Evolutionary conservation across 53 echinoderm and acorn worm species (phyloP).

Genomic region (Holothuria scabra): DNA sequence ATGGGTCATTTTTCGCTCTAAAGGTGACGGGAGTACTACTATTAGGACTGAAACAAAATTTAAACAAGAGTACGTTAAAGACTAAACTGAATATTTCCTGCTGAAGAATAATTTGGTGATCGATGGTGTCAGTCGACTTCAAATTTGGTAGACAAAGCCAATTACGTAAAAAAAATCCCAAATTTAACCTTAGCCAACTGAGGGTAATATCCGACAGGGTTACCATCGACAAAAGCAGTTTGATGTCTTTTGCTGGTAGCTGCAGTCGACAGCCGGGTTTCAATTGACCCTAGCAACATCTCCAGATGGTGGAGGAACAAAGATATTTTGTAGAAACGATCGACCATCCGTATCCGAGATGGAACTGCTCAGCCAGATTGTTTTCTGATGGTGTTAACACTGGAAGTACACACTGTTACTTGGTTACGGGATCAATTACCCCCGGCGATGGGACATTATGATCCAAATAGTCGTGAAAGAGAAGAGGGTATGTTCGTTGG

Average conservation of each 20-base stretch:
- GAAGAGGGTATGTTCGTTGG: conserved; percentile 22
- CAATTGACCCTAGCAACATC: conserved; percentile 30
- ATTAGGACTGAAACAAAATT: too few relatives aligned
- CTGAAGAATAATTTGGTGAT: too few relatives aligned
- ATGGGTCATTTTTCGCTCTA: too few relatives aligned
- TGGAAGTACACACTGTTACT: conserved; percentile 3
- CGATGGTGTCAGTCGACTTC: too few relatives aligned
- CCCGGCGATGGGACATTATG: background rate
- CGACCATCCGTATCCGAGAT: too few relatives aligned
- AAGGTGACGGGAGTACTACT: too few relatives aligned
- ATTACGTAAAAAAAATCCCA: background rate
- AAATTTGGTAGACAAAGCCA: too few relatives aligned
- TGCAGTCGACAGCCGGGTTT: conserved; percentile 13
- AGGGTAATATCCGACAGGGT: conserved; percentile 15
- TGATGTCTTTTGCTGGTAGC: conserved; percentile 28
- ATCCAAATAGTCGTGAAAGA: background rate
- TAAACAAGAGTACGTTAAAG: too few relatives aligned
- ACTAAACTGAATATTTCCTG: too few relatives aligned
- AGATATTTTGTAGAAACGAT: background rate
- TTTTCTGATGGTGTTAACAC: background rate
- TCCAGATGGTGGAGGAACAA: conserved; percentile 36
- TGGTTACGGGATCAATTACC: conserved; percentile 35
- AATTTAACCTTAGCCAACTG: background rate
- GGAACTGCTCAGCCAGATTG: background rate
- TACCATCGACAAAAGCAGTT: conserved; percentile 26